A percentile compares a stretch with the other conserved stretches of the same genome.
Conservation (phyloP, 2,113 vertebrate genomes). For the Numida meleagris region DNA sequence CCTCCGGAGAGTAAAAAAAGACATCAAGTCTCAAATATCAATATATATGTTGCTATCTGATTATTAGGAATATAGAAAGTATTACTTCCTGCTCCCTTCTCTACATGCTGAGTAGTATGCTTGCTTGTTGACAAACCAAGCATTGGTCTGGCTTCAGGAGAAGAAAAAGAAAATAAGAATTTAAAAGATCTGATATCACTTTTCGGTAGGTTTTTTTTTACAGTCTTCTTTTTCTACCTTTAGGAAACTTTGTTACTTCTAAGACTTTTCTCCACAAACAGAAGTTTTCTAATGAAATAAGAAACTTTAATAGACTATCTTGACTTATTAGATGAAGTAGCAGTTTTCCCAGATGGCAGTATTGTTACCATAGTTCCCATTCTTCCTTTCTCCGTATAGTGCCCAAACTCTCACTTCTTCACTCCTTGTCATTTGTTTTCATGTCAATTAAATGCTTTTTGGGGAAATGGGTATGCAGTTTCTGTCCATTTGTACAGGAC, state of each 20-base stretch:
- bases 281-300: neutral
- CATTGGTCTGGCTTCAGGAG: neutral
- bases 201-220: neutral
- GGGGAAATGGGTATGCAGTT: neutral
- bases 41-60: neutral
- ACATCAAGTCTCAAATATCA: neutral
- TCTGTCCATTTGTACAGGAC: neutral
- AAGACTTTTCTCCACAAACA: neutral
- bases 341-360: neutral
- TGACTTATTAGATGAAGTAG: neutral
- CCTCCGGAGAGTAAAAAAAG: neutral
- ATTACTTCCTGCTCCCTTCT: neutral
- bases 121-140: neutral
- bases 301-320: neutral
- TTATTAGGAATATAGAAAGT: neutral
- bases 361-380: neutral
- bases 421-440: neutral
- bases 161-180: neutral
- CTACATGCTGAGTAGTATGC: neutral
- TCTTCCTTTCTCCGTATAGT: neutral
- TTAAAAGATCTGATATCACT: fast-evolving
- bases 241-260: neutral
- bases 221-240: neutral
- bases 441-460: neutral
- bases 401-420: neutral